Evolutionary conservation across 2,113 vertebrate genomes (phyloP).

Genomic region (Mustelus asterias): DNA sequence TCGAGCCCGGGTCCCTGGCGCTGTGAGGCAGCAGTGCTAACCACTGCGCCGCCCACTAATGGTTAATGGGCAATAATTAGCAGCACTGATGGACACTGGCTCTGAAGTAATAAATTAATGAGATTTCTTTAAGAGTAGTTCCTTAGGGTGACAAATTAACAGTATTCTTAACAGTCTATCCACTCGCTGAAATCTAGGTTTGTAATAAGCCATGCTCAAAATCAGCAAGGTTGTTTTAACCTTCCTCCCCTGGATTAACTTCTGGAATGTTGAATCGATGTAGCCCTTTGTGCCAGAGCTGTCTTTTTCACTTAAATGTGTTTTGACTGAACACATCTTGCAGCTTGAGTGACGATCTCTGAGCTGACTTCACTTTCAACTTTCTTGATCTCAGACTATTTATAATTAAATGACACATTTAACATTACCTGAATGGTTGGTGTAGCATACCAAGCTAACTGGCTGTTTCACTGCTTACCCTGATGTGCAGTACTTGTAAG

Average conservation of each 20-base stretch:
- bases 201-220: background rate
- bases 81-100: background rate
- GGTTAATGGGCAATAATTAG: background rate
- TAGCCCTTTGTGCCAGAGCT: background rate
- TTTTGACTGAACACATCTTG: background rate
- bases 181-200: background rate
- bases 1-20: no score
- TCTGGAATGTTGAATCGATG: background rate
- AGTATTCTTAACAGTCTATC: background rate
- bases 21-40: no score
- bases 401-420: background rate
- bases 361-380: background rate
- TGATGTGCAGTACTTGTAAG: background rate
- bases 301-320: background rate
- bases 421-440: background rate
- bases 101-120: background rate
- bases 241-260: background rate
- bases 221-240: background rate
- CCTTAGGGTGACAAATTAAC: background rate
- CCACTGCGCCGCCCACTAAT: background rate
- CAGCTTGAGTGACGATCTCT: background rate
- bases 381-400: background rate
- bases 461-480: background rate
- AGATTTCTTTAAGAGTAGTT: background rate
- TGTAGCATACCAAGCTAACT: background rate